Base-by-base conservation (phyloP, 2,113 vertebrate genomes). In the Dasyprocta punctata region DNA sequence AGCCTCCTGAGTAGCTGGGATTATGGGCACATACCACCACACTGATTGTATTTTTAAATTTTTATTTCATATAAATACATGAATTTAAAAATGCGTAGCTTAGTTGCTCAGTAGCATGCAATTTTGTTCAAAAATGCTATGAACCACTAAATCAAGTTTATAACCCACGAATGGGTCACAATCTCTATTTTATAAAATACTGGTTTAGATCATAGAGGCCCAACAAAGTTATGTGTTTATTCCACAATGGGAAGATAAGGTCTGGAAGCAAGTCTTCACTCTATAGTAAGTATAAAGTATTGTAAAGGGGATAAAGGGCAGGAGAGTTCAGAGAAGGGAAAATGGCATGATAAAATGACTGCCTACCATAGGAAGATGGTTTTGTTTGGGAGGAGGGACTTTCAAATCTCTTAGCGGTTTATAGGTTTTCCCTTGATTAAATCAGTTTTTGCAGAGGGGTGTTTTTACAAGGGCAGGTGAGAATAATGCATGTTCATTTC, bases 401-500 rank as follows among this genome's bases (percentile, higher is more conserved):
- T 93, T 14, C 6, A 2, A 75, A 38, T 93, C 58, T 82, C 65
- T 92, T 82, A 82, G 77, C 3, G 77, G 58, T 77, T 82, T 65
- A 63, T 13, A 88, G 52, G 41, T 65, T 94, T 89, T 85, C 65
- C 33, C 8, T 87, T 69, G 60, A 22, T 67, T 83, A 81, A 86
- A 41, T 93, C 56, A 96, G 87, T 86, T 3, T 33, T 97, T 86
- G 84, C 61, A 10, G 75, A 11, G 3, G 3, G 30, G 47, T 58
- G 69, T 90, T 98, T 82, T 96, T 60, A 86, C 56, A 89, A 75
- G 61, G 13, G 44, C 16, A 80, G 85, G 49, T 47, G 71, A 30
- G 78, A 90, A 58, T 73, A 93, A 89, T 60, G 44, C 49, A 61
- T 44, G 67, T 36, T 96, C 16, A 75, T 96, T 97, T 97, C 90